Evolutionary conservation across 2,797 vertebrate genomes (phyloP), one percentile per base, ranked within the genome.

Genomic region (Anabacerthia variegaticeps): DNA sequence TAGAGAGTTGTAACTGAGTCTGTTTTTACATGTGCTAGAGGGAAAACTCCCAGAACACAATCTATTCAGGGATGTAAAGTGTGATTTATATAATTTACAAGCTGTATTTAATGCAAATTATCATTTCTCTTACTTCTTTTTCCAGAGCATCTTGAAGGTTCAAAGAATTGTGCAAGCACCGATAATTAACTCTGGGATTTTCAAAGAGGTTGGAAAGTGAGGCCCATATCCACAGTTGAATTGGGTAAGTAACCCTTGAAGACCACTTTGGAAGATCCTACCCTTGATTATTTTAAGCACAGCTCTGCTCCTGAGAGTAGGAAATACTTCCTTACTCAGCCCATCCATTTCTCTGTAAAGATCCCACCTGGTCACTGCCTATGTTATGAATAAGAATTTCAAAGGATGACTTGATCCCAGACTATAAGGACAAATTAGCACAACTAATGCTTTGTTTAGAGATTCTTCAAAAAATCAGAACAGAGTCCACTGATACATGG

Each of bases 111-210:
- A 94, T 65, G 66, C 43, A 73, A 86, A 76, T 46, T 73, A 78
- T 66, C 61, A 68, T 37, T 2, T 0, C 16, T 26, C n/a, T 84
- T 80, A n/a, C 20, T 6, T 9, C 37, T 46, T 51, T 8, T 76
- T n/a, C 8, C 5, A 51, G 16, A 74, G 54, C 5, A 61, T 74
- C 54, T 62, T 72, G 51, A 82, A 89, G 15, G 65, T 88, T 91
- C 79, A 97, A 95, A 88, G 87, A 69, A 23, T 73, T 92, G 65
- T 81, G 37, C 66, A 80, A 91, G 84, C 30, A 44, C 73, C 58
- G 81, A 85, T 94, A 95, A 95, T 94, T 96, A 96, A 89, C 36
- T 75, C 63, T 59, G 32, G 41, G 56, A 80, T 83, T 94, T 96
- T 93, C 91, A 95, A 83, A 96, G 86, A 68, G 58, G 39, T 44